phyloP scores from a whole-genome alignment of 2,113 vertebrate genomes.

The Bostrychus sinensis region DNA sequence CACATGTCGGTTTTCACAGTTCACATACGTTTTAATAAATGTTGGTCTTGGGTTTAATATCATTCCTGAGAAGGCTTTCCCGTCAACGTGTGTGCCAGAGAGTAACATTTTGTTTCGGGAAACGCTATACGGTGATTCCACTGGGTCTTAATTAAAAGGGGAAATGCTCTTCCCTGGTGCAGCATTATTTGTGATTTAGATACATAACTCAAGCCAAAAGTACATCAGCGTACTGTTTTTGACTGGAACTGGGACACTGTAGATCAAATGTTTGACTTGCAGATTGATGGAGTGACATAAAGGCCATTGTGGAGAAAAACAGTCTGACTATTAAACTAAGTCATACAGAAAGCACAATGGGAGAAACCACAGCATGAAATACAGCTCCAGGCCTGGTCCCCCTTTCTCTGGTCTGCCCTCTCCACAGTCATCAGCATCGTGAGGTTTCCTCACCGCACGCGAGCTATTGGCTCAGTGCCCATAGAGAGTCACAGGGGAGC shows the following conservation, averaged over 20 bases:
- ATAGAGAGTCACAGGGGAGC: constrained; percentile 61
- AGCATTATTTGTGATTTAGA: constrained; percentile 48
- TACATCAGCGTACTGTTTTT: constrained; percentile 33
- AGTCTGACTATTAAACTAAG: constrained; percentile 54
- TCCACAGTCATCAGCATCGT: constrained; percentile 58
- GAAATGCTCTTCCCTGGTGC: constrained; percentile 31
- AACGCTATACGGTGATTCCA: constrained; percentile 7
- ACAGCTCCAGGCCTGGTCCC: constrained; percentile 53
- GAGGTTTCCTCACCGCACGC: constrained; percentile 72
- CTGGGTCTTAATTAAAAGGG: constrained; percentile 47
- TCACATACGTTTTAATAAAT: constrained; percentile 11
- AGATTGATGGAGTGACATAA: constrained; percentile 64
- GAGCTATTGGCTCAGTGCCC: constrained; percentile 71
- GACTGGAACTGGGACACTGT: constrained; percentile 38
- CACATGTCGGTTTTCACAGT: not conserved
- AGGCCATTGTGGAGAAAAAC: constrained; percentile 51
- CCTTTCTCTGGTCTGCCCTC: constrained; percentile 31
- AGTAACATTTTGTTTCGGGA: constrained; percentile 38
- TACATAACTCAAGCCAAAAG: constrained; percentile 28
- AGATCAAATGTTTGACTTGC: constrained; percentile 56
- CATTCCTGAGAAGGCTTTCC: constrained; percentile 33
- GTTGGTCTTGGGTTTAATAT: constrained; percentile 23
- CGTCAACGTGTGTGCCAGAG: constrained; percentile 16
- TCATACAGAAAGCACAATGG: constrained; percentile 65
- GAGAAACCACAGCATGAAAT: constrained; percentile 66